phyloP scores from a whole-genome alignment of 2,888 invertebrate species.

The Diplazon laetatorius region DNA sequence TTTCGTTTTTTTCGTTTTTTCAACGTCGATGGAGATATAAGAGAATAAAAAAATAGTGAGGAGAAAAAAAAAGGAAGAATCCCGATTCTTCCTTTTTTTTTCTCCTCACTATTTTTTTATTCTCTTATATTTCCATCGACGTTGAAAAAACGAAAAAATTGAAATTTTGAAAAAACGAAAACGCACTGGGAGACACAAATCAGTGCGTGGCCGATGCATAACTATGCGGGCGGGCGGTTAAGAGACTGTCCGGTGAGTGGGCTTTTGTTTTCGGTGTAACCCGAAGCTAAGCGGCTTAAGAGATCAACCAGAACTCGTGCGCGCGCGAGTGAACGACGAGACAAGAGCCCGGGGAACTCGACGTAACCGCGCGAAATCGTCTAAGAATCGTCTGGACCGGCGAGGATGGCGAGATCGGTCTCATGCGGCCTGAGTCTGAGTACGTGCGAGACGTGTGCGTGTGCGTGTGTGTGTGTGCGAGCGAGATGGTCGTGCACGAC shows the following conservation, averaged over 20 bases:
- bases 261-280: conserved; percentile 82
- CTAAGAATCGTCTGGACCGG: conserved; percentile 65
- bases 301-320: conserved; percentile 79
- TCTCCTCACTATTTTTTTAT: no score
- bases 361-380: conserved; percentile 44
- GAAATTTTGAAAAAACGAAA: conserved; percentile 65
- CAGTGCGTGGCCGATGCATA: conserved; percentile 72
- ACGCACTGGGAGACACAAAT: conserved; percentile 77
- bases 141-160: no score
- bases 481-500: conserved; percentile 6
- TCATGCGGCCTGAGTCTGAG: conserved; percentile 40
- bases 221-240: conserved; percentile 70
- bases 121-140: no score
- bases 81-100: no score
- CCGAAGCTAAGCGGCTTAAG: conserved; percentile 82
- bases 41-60: no score
- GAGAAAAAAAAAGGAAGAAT: no score
- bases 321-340: no score
- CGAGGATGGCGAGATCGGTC: conserved; percentile 39
- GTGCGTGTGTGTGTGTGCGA: conserved; percentile 8
- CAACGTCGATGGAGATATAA: no score
- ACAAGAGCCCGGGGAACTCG: neutral
- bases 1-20: no score
- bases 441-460: conserved; percentile 45
- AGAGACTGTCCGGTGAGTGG: conserved; percentile 78